Conservation (phyloP, 2,113 vertebrate species). For the Clupea harengus region DNA sequence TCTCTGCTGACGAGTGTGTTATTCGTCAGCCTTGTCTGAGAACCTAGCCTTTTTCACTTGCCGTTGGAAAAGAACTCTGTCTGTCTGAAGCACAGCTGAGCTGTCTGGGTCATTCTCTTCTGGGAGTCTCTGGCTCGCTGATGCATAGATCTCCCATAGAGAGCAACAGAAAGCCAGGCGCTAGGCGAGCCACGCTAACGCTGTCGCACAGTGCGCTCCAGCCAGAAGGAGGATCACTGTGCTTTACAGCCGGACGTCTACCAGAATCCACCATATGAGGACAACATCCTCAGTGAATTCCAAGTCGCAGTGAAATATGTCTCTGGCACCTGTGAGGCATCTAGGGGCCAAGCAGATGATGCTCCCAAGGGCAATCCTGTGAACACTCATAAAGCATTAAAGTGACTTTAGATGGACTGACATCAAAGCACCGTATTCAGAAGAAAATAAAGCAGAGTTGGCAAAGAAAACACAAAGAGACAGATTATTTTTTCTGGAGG, state of each 20-base stretch:
- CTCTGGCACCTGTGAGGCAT: background rate
- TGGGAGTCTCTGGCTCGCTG: slow-evolving; percentile 1
- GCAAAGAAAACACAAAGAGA: background rate
- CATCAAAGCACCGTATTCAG: background rate
- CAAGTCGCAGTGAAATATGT: background rate
- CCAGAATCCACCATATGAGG: background rate
- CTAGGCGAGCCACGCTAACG: background rate
- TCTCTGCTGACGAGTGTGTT: background rate
- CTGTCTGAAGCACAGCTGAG: slow-evolving; percentile 18
- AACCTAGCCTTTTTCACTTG: background rate
- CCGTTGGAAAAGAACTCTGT: background rate
- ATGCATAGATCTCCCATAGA: background rate
- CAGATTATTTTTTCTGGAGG: background rate
- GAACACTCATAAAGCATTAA: background rate
- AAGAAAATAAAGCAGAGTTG: background rate
- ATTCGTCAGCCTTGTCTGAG: background rate
- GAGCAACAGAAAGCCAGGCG: background rate
- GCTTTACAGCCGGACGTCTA: background rate
- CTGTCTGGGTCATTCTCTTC: background rate
- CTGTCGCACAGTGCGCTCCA: background rate
- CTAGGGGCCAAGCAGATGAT: background rate
- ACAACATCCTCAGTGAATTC: background rate
- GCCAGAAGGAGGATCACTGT: background rate
- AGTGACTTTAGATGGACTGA: background rate
- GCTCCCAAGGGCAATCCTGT: background rate